A percentile compares a stretch with the other conserved stretches of the same genome.
Evolutionary conservation across 2,888 invertebrate genomes (phyloP).

Genomic region (Leptura quadrifasciata): DNA sequence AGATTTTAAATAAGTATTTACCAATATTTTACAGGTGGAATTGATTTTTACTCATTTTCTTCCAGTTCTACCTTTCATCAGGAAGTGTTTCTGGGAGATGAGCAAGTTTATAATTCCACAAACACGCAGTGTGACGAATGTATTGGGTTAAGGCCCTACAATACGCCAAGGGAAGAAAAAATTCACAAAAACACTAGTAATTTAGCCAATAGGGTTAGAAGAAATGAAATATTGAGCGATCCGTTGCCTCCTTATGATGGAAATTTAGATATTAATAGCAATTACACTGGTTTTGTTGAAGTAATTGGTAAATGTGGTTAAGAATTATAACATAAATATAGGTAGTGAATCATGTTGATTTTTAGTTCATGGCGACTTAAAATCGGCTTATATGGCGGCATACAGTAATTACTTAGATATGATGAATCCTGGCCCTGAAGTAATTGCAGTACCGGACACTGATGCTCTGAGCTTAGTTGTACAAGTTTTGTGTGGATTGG

Average conservation of each 20-base stretch:
- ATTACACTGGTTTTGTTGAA: conserved; percentile 91
- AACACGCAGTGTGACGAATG: conserved; percentile 74
- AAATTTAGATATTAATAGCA: conserved; percentile 83
- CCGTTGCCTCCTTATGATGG: conserved; percentile 81
- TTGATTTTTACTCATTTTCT: conserved; percentile 43
- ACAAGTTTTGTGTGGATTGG: conserved; percentile 81
- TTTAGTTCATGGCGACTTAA: conserved; percentile 74
- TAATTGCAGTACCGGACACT: conserved; percentile 71
- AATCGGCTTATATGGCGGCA: conserved; percentile 76
- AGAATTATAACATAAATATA: conserved; percentile 28
- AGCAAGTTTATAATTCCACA: conserved; percentile 71
- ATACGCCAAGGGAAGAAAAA: conserved; percentile 66
- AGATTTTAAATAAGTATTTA: neutral
- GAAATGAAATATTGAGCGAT: conserved; percentile 67
- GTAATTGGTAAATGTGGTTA: conserved; percentile 75
- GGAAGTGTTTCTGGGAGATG: conserved; percentile 86
- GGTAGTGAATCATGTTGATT: conserved; percentile 28
- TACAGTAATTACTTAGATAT: conserved; percentile 87
- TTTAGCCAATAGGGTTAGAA: conserved; percentile 65
- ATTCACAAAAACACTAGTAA: conserved; percentile 57
- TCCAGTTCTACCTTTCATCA: conserved; percentile 78
- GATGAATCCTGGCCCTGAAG: conserved; percentile 82
- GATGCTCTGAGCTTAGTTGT: conserved; percentile 78
- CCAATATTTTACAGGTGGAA: neutral
- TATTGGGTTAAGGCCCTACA: conserved; percentile 74